Evolutionary conservation across 2,113 vertebrate genomes (phyloP), one percentile per base, ranked within the genome.

Genomic region (Seriola quinqueradiata): DNA sequence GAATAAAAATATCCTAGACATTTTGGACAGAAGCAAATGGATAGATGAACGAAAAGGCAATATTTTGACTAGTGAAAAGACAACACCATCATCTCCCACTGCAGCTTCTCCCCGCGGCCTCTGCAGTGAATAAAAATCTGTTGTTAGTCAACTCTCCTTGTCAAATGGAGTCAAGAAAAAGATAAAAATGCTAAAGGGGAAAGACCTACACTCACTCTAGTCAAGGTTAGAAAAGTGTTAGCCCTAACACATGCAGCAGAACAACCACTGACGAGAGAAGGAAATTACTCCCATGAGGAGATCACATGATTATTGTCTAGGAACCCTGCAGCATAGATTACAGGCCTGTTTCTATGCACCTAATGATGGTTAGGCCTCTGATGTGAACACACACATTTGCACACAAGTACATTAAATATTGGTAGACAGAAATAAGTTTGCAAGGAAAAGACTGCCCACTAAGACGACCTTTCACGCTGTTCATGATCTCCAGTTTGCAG

Each of bases 181-280:
- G 44, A 69, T 67, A 74, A n/a, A 40, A 83, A 81, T 25, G 77
- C 84, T 84, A 8, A 81, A 79, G 90, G 89, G 79, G 64, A 85
- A 70, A 89, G 74, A 76, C 84, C 86, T 78, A 54, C 48, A 83
- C 74, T 67, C 28, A 48, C 57, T 42, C 59, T 28, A 74, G 90
- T 86, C 87, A 88, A 92, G 92, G 90, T 91, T 85, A 86, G 44
- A 68, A 44, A 52, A 79, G 38, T 40, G 17, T 54, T 21, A 66
- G 32, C 42, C 58, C 19, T 71, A 13, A 60, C 8, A 61, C 59
- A 65, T 63, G 34, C 63, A 71, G 14, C 68, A 42, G 63, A 86
- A 23, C 21, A 84, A 75, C 42, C 28, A 23, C 25, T 48, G 52
- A 76, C 46, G 59, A 72, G 59, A 71, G 58, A 55, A 66, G 32